Percentiles rank a stretch among this genome's conserved stretches.
Conservation (phyloP, 2,888 invertebrate species). For the Chaetogeoica ovagalla region DNA sequence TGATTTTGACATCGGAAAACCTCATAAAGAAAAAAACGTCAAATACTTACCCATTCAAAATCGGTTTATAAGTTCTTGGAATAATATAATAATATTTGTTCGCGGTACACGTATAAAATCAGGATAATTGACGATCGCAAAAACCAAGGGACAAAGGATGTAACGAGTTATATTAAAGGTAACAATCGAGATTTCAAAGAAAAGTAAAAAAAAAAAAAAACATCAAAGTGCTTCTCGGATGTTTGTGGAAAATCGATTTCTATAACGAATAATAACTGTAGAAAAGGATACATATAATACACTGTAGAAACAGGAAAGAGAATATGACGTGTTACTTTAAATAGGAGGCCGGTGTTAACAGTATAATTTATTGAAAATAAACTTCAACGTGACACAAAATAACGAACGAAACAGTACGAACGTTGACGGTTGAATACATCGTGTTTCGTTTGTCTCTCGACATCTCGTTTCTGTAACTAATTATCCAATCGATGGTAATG, state of each 20-base stretch:
- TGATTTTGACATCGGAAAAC: no score
- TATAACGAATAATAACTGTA: background rate
- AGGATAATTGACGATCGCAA: background rate
- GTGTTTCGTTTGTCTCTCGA: no score
- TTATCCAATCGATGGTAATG: no score
- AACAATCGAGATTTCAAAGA: background rate
- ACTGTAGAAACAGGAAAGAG: background rate
- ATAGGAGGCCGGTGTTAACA: background rate
- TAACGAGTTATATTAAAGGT: background rate
- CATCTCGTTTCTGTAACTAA: background rate
- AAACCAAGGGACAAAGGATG: background rate
- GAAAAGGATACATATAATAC: background rate
- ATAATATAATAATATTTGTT: background rate
- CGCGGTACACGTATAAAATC: no score
- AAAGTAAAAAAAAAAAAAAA: background rate
- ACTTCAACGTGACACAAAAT: background rate
- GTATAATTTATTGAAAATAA: no score
- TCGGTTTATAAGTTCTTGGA: background rate
- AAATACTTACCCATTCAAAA: no score
- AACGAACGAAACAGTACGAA: background rate
- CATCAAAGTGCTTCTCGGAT: background rate
- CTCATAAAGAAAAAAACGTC: no score
- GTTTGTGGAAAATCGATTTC: background rate
- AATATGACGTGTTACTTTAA: background rate
- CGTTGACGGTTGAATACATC: background rate